A percentile compares a stretch with the other conserved stretches of the same genome.
These are phyloP conservation scores for Dissostichus mawsoni DNA, from an alignment of 2,113 vertebrate genomes.

Conservation along the genomic window DNA sequence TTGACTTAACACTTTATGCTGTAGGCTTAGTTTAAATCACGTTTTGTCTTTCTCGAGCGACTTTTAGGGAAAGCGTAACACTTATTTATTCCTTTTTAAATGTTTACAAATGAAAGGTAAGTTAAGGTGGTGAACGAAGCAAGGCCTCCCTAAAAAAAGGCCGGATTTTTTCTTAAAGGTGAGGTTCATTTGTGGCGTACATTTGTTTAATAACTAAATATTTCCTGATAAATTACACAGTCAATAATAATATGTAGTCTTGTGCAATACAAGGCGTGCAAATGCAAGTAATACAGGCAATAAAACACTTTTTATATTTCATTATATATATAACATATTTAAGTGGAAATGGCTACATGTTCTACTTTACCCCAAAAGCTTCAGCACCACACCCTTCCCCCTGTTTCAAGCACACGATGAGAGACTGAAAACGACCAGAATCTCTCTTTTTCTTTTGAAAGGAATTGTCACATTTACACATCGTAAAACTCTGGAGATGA, in stretches of 20 bases:
- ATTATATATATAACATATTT: conserved; percentile 32
- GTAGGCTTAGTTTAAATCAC: no score
- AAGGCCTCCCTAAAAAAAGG: not conserved
- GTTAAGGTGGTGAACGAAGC: no score
- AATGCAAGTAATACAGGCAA: conserved; percentile 57
- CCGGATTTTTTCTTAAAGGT: not conserved
- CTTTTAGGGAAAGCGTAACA: not conserved
- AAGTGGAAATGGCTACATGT: conserved; percentile 44
- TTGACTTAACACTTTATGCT: no score
- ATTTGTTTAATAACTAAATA: conserved; percentile 8
- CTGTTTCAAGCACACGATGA: conserved; percentile 58
- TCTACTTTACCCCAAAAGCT: conserved; percentile 53
- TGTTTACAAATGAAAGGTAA: no score
- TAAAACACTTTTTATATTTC: conserved; percentile 35
- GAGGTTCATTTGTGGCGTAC: no score
- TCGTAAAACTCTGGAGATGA: no score
- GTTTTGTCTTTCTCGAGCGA: not conserved
- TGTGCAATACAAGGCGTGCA: conserved; percentile 50
- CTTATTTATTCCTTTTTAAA: conserved; percentile 3
- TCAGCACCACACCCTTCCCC: conserved; percentile 62
- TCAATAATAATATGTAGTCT: conserved; percentile 24
- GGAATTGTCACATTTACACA: conserved; percentile 22
- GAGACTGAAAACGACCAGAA: conserved; percentile 18
- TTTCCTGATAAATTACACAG: conserved; percentile 17
- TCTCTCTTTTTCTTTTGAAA: conserved; percentile 15